phyloP scores from a whole-genome alignment of 2,888 invertebrate species.

The Sclerodermus sp. region DNA sequence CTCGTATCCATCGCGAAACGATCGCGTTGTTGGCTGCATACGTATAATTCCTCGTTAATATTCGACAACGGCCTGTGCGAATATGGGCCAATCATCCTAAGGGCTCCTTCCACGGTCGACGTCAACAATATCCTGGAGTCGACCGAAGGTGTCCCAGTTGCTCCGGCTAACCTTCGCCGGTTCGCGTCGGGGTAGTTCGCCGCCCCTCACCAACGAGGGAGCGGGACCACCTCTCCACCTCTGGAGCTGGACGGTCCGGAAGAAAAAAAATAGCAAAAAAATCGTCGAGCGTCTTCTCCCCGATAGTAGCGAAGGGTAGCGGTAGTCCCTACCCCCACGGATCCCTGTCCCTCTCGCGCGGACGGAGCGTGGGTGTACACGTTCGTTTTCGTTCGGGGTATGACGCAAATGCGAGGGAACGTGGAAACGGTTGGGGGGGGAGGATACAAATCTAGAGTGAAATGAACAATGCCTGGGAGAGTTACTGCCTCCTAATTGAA shows the following conservation, averaged over 20 bases:
- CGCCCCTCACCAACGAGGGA: too few species aligned
- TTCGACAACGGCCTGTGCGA: slow-evolving; percentile 19
- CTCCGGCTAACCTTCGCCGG: too few species aligned
- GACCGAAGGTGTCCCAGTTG: slow-evolving; percentile 13
- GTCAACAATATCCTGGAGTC: slow-evolving; percentile 3
- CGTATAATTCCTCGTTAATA: slow-evolving; percentile 21
- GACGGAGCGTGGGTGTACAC: slow-evolving; percentile 14
- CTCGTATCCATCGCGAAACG: too few species aligned
- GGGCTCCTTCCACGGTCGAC: neutral
- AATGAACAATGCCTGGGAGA: slow-evolving; percentile 57
- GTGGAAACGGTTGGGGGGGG: slow-evolving; percentile 39
- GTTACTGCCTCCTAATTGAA: slow-evolving; percentile 58
- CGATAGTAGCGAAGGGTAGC: too few species aligned
- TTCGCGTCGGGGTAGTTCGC: too few species aligned
- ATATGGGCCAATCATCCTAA: slow-evolving; percentile 27
- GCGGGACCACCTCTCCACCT: too few species aligned
- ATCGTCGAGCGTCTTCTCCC: too few species aligned
- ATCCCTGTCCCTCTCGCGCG: slow-evolving; percentile 12
- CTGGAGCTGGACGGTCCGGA: too few species aligned
- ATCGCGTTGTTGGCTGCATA: neutral
- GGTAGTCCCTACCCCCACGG: too few species aligned
- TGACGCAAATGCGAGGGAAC: slow-evolving; percentile 39
- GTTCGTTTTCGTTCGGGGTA: slow-evolving; percentile 33
- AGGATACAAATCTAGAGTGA: slow-evolving; percentile 57
- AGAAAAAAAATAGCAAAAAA: too few species aligned